Conservation (phyloP, 2,888 invertebrate species). For the Blera fallax region DNA sequence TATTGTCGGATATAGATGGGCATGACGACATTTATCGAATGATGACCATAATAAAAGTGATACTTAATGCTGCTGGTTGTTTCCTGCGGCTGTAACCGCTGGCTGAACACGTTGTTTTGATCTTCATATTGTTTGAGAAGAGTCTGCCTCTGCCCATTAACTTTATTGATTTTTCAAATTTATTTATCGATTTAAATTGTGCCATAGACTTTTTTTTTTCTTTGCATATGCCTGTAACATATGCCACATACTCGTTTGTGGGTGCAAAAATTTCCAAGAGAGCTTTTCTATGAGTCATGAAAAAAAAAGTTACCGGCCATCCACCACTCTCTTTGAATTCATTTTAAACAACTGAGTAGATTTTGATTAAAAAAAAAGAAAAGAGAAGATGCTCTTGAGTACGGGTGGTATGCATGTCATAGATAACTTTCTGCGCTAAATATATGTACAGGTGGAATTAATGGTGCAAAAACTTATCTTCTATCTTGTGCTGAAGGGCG, state of each 20-base stretch:
- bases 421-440: neutral
- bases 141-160: neutral
- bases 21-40: constrained; percentile 44
- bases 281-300: neutral
- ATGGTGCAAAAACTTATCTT: neutral
- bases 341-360: neutral
- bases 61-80: constrained; percentile 5
- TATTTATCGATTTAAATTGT: neutral
- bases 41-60: constrained; percentile 57
- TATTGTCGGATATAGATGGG: constrained; percentile 45
- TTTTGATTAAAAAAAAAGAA: neutral
- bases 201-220: neutral
- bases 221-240: neutral
- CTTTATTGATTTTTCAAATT: neutral
- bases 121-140: constrained; percentile 7
- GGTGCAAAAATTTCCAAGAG: neutral
- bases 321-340: neutral
- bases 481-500: neutral
- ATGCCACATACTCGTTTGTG: neutral
- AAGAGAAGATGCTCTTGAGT: neutral
- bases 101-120: constrained; percentile 8
- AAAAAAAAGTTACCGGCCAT: neutral
- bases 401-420: neutral
- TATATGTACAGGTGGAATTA: neutral
- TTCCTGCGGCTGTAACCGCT: neutral